phyloP scores from a whole-genome alignment of 37 sponge, comb jelly and placozoan genomes.

The Eunapius fragilis region DNA sequence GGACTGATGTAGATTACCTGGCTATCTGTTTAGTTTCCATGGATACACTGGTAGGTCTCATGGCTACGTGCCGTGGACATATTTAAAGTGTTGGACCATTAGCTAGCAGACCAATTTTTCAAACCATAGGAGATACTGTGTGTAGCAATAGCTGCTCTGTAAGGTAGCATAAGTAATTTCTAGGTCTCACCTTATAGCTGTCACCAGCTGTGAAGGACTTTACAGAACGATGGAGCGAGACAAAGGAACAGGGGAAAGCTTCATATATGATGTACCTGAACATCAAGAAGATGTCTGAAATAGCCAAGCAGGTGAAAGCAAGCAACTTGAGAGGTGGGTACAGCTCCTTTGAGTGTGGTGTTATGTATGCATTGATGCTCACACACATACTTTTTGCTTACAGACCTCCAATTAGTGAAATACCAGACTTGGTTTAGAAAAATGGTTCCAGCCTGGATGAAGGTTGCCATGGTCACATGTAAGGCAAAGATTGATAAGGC shows the following conservation, averaged over 20 bases:
- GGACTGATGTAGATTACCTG: constrained; percentile 46
- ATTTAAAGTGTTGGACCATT: too few species aligned
- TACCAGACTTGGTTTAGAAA: constrained; percentile 53
- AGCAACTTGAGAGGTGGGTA: not conserved
- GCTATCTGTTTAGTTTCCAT: constrained; percentile 13
- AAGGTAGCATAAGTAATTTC: too few species aligned
- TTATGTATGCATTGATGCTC: too few species aligned
- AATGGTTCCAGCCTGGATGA: constrained; percentile 49
- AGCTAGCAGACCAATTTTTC: too few species aligned
- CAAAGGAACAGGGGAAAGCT: not conserved
- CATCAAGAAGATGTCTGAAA: not conserved
- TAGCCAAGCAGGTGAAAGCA: not conserved
- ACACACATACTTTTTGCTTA: not conserved
- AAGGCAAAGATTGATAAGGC: constrained; percentile 40
- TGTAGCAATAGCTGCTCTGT: too few species aligned
- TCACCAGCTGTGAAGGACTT: not conserved
- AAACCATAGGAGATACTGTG: too few species aligned
- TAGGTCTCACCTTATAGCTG: not conserved
- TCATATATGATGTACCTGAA: not conserved
- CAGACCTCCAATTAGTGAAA: not conserved
- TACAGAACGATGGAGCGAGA: not conserved
- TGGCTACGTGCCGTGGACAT: too few species aligned
- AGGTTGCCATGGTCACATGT: constrained; percentile 16
- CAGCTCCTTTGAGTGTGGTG: too few species aligned
- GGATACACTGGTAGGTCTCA: constrained; percentile 49